Evolutionary conservation across 2,113 vertebrate genomes (phyloP), one percentile per base, ranked within the genome.

Genomic region (Sardina pilchardus): DNA sequence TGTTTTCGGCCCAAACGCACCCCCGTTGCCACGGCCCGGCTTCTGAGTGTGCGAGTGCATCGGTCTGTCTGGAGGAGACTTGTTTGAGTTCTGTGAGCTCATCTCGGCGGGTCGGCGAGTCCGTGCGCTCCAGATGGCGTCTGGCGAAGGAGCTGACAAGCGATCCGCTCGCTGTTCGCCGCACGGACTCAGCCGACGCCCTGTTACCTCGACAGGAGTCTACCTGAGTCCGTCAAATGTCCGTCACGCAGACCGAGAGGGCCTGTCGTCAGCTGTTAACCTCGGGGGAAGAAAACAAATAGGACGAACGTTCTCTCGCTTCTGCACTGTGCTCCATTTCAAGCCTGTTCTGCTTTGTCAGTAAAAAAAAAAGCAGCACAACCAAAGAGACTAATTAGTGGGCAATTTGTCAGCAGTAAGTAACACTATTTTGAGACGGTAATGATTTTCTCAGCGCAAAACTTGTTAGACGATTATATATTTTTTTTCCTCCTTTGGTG

Each of bases 371-470:
- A 34, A 34, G n/a, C 12, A 14, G n/a, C n/a, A 26, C 3, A 30
- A 71, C n/a, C 26, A 30, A 67, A 9, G n/a, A 71, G 8, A 71
- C 63, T 71, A 71, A 71, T 71, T 71, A 71, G 63, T 71, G 63
- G 2, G 8, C 14, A 71, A 71, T 71, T 30, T 26, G 63, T 34
- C 26, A 71, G 26, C 63, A 71, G 26, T 26, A 34, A 71, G 63
- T 34, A 30, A 30, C 10, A 14, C n/a, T 30, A 12, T 71, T 71
- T 71, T 71, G n/a, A 71, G 63, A 3, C 26, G 30, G 26, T 71
- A 12, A 71, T 71, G 63, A 67, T 9, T 71, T 71, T 71, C 63
- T 2, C 30, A 14, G 63, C 26, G 12, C 8, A 34, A 71, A 71
- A 71, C n/a, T 12, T 12, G 24, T 6, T 9, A 26, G 59, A 63